Evolutionary conservation across 2,888 invertebrate genomes (phyloP).

Genomic region (Melinaea menophilus): DNA sequence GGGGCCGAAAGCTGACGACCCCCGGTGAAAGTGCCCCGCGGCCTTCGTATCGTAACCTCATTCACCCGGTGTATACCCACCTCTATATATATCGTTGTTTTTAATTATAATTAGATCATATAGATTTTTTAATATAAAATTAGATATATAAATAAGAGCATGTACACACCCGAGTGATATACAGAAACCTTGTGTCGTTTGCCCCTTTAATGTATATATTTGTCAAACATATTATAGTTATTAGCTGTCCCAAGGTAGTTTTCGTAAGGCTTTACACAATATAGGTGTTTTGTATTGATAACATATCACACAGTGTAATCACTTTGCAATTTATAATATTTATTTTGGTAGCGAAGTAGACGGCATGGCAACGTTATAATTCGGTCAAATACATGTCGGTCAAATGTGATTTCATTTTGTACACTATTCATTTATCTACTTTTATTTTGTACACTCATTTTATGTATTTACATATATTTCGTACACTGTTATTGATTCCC

Average conservation of each 20-base stretch:
- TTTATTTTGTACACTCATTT: no score
- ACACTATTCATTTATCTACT: background rate
- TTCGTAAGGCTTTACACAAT: constrained; percentile 55
- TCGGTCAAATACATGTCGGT: background rate
- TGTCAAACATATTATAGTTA: constrained; percentile 62
- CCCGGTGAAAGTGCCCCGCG: constrained; percentile 70
- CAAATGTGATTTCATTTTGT: background rate
- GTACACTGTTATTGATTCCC: no score
- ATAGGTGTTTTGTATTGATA: constrained; percentile 19
- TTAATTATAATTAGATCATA: no score
- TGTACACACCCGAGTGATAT: constrained; percentile 21
- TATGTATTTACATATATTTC: no score
- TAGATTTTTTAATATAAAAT: no score
- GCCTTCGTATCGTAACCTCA: constrained; percentile 31
- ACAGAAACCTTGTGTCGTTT: constrained; percentile 61
- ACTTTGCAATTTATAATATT: background rate
- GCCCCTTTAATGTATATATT: constrained; percentile 64
- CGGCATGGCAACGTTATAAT: background rate
- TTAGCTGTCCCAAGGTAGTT: constrained; percentile 68
- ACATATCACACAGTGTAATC: constrained; percentile 10
- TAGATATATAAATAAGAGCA: background rate
- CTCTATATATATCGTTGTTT: constrained; percentile 13
- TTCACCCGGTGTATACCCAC: constrained; percentile 28
- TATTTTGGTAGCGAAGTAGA: background rate
- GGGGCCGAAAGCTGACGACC: constrained; percentile 61